Percentiles rank a stretch among this genome's conserved stretches.
Evolutionary conservation across 2,797 vertebrate species (phyloP).

Genomic region (Poeciliopsis gracilis): DNA sequence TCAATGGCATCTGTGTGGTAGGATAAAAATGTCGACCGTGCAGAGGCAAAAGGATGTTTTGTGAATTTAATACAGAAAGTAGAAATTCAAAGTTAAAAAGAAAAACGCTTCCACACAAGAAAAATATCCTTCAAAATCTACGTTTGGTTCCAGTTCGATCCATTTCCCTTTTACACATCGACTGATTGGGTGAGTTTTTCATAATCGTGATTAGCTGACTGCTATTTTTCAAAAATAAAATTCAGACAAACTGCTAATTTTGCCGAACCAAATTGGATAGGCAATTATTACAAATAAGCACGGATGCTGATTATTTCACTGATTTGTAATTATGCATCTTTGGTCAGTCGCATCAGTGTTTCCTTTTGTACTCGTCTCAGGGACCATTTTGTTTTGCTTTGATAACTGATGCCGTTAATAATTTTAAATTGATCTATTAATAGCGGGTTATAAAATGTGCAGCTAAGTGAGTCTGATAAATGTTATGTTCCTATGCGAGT

Average conservation of each 20-base stretch:
- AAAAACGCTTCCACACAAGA: not conserved
- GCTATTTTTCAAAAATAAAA: not conserved
- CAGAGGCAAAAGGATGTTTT: not conserved
- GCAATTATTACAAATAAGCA: not conserved
- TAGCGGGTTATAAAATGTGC: not conserved
- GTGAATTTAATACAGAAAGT: not conserved
- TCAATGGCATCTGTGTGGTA: not conserved
- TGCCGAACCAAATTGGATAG: too few relatives aligned
- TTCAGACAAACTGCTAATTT: not conserved
- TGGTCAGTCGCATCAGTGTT: not conserved
- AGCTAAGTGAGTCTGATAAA: not conserved
- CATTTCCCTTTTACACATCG: not conserved
- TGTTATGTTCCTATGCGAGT: not conserved
- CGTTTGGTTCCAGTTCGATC: not conserved
- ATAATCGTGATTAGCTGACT: not conserved
- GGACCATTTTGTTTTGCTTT: not conserved
- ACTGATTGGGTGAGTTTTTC: not conserved
- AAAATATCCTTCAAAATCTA: not conserved
- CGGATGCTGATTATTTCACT: not conserved
- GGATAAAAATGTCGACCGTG: not conserved
- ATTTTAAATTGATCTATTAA: not conserved
- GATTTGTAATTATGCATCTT: not conserved
- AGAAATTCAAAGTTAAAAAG: not conserved
- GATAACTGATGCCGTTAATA: not conserved
- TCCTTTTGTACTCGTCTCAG: not conserved